Conservation (phyloP, 1,140 invertebrate species). For the Pogonus chalceus region DNA sequence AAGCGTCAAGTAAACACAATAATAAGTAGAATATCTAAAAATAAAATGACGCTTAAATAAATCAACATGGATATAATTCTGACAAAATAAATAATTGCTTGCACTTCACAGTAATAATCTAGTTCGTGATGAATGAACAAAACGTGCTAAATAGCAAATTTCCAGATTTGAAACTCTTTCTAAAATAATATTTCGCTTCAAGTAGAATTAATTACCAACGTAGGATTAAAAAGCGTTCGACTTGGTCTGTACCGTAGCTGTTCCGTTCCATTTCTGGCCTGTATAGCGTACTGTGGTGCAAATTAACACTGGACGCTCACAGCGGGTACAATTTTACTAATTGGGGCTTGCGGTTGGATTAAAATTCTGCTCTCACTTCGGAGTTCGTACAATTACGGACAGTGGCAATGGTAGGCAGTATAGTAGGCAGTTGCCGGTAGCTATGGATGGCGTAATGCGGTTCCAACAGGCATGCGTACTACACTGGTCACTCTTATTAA, state of each 20-base stretch:
- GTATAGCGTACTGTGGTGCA: background rate
- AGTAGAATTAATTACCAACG: too few relatives aligned
- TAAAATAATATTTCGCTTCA: too few relatives aligned
- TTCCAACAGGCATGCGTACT: background rate
- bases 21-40: too few relatives aligned
- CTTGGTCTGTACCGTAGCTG: background rate
- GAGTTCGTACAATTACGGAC: background rate
- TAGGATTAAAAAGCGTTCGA: background rate
- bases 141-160: too few relatives aligned
- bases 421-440: background rate
- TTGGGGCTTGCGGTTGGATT: constrained; percentile 2
- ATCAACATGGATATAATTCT: too few relatives aligned
- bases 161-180: too few relatives aligned
- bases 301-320: background rate
- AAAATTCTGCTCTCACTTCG: constrained; percentile 6
- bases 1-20: too few relatives aligned
- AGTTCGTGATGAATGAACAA: too few relatives aligned
- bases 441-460: background rate
- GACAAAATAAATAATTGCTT: too few relatives aligned
- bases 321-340: constrained; percentile 4
- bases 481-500: constrained; percentile 3
- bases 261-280: background rate
- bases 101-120: too few relatives aligned
- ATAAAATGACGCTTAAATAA: too few relatives aligned
- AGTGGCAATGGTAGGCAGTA: background rate